These are phyloP conservation scores for Nebria ingens DNA, from an alignment of 1,140 invertebrate genomes.

Conservation along the genomic window DNA sequence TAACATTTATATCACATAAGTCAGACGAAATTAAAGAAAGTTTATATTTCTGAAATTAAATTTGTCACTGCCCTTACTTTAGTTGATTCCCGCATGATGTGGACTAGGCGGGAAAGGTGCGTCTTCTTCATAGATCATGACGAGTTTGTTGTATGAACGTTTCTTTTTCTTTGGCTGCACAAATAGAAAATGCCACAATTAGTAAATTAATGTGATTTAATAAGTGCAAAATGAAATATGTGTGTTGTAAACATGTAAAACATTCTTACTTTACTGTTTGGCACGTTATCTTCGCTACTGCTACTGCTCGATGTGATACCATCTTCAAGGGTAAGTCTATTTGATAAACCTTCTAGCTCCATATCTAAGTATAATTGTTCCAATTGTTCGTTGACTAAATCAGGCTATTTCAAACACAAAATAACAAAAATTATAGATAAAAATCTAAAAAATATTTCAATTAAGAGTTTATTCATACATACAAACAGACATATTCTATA, in stretches of 20 bases:
- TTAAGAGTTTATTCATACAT: too few species aligned
- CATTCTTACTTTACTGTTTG: slow-evolving; percentile 22
- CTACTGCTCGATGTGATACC: slow-evolving; percentile 48
- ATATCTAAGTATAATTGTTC: slow-evolving; percentile 59
- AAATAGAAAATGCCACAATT: slow-evolving; percentile 8
- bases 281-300: slow-evolving; percentile 39
- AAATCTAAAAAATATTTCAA: too few species aligned
- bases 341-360: slow-evolving; percentile 48
- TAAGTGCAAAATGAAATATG: slow-evolving; percentile 12
- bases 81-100: slow-evolving; percentile 19
- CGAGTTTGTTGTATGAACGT: slow-evolving; percentile 41
- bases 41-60: too few species aligned
- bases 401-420: slow-evolving; percentile 37
- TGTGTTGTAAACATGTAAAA: slow-evolving; percentile 9
- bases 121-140: slow-evolving; percentile 50
- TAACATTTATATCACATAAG: too few species aligned
- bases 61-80: neutral
- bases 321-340: slow-evolving; percentile 50
- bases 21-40: too few species aligned
- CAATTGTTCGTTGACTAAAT: slow-evolving; percentile 61
- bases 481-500: too few species aligned
- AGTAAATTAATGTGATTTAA: neutral
- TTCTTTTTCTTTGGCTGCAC: slow-evolving; percentile 32
- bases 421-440: too few species aligned
- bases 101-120: slow-evolving; percentile 45